phyloP scores from a whole-genome alignment of 2,797 vertebrate genomes.

The Enoplosus armatus region DNA sequence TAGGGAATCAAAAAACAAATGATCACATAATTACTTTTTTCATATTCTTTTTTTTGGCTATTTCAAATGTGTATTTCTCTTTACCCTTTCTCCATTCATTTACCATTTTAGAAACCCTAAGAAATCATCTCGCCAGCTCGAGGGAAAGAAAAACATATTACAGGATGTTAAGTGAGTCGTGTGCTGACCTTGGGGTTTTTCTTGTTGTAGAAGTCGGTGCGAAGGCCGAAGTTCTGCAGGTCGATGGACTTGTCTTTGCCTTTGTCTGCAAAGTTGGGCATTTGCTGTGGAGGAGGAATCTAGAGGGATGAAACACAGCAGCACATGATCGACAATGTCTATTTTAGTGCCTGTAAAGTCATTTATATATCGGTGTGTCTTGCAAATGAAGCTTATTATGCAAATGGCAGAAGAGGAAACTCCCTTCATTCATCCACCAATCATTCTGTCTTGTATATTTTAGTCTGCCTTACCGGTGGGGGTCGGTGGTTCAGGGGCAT shows the following conservation, averaged over 20 bases:
- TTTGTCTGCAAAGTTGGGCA: slow-evolving; percentile 95
- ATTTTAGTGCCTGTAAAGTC: no score
- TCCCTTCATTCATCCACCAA: background rate
- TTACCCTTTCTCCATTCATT: background rate
- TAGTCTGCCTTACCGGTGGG: slow-evolving; percentile 85
- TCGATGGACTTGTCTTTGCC: slow-evolving; percentile 94
- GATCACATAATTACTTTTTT: no score
- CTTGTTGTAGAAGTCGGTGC: slow-evolving; percentile 94
- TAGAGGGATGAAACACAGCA: slow-evolving; percentile 55
- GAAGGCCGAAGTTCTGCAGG: slow-evolving; percentile 96
- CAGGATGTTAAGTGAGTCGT: fast-evolving
- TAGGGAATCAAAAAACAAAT: slow-evolving; percentile 3
- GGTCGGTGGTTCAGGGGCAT: slow-evolving; percentile 95
- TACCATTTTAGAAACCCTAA: background rate
- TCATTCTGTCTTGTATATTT: background rate
- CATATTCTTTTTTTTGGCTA: background rate
- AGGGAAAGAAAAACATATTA: background rate
- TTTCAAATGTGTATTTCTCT: background rate
- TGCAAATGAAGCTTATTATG: no score
- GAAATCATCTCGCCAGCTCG: background rate
- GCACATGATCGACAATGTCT: background rate
- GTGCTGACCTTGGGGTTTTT: slow-evolving; percentile 89
- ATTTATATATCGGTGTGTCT: background rate
- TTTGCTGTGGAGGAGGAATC: slow-evolving; percentile 94
- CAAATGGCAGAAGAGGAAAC: background rate